These are phyloP conservation scores for Chrysomallon squamiferum DNA, from an alignment of 1,140 invertebrate species.

Conservation along the genomic window DNA sequence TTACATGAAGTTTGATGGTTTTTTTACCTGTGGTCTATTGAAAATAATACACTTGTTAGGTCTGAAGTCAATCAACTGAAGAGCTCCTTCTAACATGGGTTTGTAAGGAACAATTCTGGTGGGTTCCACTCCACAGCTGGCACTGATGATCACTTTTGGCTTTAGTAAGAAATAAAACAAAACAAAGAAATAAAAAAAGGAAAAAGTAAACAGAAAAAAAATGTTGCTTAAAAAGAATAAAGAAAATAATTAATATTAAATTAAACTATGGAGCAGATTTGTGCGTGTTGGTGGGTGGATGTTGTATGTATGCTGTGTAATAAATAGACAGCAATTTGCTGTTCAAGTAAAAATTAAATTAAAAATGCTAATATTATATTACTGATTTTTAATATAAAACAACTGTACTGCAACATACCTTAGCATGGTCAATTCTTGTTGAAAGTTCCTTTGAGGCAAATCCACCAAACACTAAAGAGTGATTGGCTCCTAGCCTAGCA, in stretches of 20 bases:
- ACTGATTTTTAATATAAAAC: not conserved
- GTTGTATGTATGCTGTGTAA: too few species aligned
- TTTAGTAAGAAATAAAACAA: too few species aligned
- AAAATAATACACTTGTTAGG: constrained; percentile 81
- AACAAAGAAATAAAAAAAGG: too few species aligned
- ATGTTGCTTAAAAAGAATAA: too few species aligned
- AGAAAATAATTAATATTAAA: too few species aligned
- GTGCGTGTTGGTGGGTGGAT: too few species aligned
- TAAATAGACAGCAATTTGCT: not conserved
- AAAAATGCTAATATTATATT: not conserved
- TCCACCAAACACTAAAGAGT: constrained; percentile 86
- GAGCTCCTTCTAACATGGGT: constrained; percentile 84
- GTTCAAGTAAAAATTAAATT: not conserved
- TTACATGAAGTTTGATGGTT: too few species aligned
- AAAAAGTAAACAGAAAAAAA: not conserved
- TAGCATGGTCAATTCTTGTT: constrained; percentile 83
- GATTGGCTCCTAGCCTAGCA: constrained; percentile 89
- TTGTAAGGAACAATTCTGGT: constrained; percentile 85
- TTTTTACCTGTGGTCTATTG: constrained; percentile 61
- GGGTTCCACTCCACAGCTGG: constrained; percentile 89
- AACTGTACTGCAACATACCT: constrained; percentile 49
- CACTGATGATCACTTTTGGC: constrained; percentile 87
- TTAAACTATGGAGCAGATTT: too few species aligned
- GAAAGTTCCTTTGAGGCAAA: constrained; percentile 88
- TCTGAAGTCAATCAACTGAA: constrained; percentile 73